These are phyloP conservation scores for Pogonophryne albipinna DNA, from an alignment of 2,797 vertebrate genomes.

Conservation along the genomic window DNA sequence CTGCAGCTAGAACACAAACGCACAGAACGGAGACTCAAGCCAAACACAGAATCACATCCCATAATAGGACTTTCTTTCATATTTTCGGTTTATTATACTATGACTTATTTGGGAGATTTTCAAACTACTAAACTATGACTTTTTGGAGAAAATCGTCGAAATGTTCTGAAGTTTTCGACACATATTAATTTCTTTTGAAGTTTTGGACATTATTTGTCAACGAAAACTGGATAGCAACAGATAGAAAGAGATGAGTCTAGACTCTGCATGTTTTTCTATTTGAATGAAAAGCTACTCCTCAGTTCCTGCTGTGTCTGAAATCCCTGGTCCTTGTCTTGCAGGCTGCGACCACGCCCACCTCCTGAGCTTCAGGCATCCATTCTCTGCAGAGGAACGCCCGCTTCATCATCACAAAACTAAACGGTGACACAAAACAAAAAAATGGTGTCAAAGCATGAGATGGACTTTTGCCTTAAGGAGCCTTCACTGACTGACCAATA, in stretches of 20 bases:
- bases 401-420: slow-evolving; percentile 66
- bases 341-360: slow-evolving; percentile 81
- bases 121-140: too few species aligned
- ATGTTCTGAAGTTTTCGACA: too few species aligned
- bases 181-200: too few species aligned
- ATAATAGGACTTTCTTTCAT: too few species aligned
- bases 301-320: not conserved
- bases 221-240: not conserved
- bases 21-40: too few species aligned
- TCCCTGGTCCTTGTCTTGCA: slow-evolving; percentile 64
- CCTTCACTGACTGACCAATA: slow-evolving; percentile 83
- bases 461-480: slow-evolving; percentile 91
- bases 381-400: slow-evolving; percentile 72
- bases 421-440: slow-evolving; percentile 46
- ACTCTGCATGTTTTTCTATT: too few species aligned
- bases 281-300: not conserved
- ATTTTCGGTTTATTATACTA: too few species aligned
- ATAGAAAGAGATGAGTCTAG: not conserved
- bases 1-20: too few species aligned
- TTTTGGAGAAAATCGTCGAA: too few species aligned
- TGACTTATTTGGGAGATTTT: too few species aligned
- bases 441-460: slow-evolving; percentile 76
- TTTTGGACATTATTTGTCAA: not conserved
- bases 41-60: too few species aligned
- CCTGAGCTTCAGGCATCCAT: slow-evolving; percentile 84